These are phyloP conservation scores for Molothrus ater DNA, from an alignment of 2,797 vertebrate genomes.

Conservation along the genomic window DNA sequence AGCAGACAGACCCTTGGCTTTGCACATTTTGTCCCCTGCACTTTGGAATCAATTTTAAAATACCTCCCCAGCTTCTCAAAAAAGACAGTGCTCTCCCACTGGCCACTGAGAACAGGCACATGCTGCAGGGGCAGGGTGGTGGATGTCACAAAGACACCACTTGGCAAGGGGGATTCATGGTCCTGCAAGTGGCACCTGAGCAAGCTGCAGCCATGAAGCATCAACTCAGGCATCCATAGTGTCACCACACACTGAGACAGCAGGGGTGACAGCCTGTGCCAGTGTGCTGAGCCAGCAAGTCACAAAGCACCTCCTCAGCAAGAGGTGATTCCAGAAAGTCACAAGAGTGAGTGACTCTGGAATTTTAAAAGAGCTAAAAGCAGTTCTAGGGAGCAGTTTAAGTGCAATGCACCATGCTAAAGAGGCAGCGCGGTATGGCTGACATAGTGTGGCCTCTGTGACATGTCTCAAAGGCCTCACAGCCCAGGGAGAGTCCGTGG, in stretches of 20 bases:
- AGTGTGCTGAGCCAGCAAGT: neutral
- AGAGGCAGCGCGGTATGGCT: neutral
- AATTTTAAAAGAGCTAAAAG: neutral
- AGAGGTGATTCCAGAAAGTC: neutral
- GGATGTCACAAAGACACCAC: neutral
- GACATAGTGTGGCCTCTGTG: neutral
- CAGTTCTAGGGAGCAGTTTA: neutral
- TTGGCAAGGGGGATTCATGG: fast-evolving
- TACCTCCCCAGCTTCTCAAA: neutral
- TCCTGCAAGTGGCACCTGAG: neutral
- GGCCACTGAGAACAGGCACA: neutral
- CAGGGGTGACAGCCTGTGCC: neutral
- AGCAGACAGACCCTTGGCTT: neutral
- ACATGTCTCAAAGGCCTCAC: fast-evolving
- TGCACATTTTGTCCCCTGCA: neutral
- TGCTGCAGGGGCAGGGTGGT: neutral
- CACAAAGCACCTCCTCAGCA: neutral
- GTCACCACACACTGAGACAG: fast-evolving
- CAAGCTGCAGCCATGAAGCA: neutral
- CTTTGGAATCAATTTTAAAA: neutral
- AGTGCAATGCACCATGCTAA: fast-evolving
- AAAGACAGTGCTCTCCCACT: neutral
- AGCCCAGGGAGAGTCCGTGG: neutral
- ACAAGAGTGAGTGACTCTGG: neutral
- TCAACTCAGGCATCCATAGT: fast-evolving